A percentile compares a stretch with the other conserved stretches of the same genome.
These are phyloP conservation scores for Indri indri DNA, from an alignment of 2,113 vertebrate genomes.

Conservation along the genomic window DNA sequence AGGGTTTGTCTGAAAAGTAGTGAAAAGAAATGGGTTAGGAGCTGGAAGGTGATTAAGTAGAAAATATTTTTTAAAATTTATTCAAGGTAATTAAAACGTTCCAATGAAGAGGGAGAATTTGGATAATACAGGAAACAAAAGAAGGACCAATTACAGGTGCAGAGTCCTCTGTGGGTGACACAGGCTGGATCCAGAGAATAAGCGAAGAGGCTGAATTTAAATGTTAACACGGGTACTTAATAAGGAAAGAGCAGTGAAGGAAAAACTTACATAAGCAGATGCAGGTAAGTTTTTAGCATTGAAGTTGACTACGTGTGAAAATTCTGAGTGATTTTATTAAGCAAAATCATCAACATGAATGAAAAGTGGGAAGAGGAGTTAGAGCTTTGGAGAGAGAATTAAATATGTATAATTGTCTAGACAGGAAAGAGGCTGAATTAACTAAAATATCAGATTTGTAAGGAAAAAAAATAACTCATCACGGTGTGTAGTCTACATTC, in stretches of 20 bases:
- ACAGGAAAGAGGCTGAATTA: neutral
- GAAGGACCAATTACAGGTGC: neutral
- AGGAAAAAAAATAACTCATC: neutral
- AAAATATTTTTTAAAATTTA: neutral
- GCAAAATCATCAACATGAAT: neutral
- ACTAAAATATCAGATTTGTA: neutral
- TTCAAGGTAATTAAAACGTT: neutral
- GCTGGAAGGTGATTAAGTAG: neutral
- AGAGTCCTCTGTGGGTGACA: neutral
- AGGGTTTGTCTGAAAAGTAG: neutral
- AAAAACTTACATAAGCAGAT: neutral
- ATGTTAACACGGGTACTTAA: rapidly evolving
- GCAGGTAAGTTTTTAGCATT: neutral
- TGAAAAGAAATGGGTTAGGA: neutral
- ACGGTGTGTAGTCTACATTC: neutral
- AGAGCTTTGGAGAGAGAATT: neutral
- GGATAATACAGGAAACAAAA: neutral
- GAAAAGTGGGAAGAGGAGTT: neutral
- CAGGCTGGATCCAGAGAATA: neutral
- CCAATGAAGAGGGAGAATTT: neutral
- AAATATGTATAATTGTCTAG: neutral
- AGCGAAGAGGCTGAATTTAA: neutral
- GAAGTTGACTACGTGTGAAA: neutral
- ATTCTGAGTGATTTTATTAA: neutral
- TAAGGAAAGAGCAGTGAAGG: neutral